Base-by-base conservation (phyloP, 2,797 vertebrate genomes). In the Neoniphon sammara region DNA sequence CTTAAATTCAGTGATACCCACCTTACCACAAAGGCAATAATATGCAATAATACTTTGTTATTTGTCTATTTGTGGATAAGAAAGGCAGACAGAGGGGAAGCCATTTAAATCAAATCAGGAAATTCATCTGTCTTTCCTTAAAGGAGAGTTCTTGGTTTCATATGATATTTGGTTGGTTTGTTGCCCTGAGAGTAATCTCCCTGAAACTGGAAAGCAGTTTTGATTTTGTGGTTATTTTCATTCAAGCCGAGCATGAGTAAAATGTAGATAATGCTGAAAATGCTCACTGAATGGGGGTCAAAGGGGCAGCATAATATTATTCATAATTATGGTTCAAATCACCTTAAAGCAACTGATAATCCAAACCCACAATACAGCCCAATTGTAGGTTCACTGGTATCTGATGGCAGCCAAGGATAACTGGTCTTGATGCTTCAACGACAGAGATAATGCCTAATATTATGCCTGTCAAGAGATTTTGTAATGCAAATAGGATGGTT, bases 401-500 rank as follows among this genome's bases (percentile, higher is more conserved):
- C 34, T 50, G 49, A 53, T n/a, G 55, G 20, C n/a, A 39, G 31
- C 30, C 60, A 59, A 27, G 46, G 46, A 50, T 77, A 42, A 39
- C 46, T 77, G 42, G 10, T 23, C 17, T 64, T 54, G 57, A 78
- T 76, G 59, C 70, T 68, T 54, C 60, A 50, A 25, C 65, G 31
- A 54, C 67, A 56, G 47, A 66, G 56, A 70, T 46, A 34, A 27
- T 5, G 14, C 27, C 64, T 9, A 69, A 85, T 84, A 83, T 80
- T 50, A 82, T 67, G 80, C 75, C 46, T 62, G 72, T 88, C 85
- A 36, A 15, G 11, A 71, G 18, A 75, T 74, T 85, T 80, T 85
- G 47, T 78, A 42, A 81, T 85, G 85, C 73, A 80, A 78, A 86
- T 81, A 27, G 78, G 71, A 81, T 53, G 53, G 36, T 73, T 73